phyloP scores from a whole-genome alignment of 92 coral and sea anemone species.

The Isaurus tuberculatus region DNA sequence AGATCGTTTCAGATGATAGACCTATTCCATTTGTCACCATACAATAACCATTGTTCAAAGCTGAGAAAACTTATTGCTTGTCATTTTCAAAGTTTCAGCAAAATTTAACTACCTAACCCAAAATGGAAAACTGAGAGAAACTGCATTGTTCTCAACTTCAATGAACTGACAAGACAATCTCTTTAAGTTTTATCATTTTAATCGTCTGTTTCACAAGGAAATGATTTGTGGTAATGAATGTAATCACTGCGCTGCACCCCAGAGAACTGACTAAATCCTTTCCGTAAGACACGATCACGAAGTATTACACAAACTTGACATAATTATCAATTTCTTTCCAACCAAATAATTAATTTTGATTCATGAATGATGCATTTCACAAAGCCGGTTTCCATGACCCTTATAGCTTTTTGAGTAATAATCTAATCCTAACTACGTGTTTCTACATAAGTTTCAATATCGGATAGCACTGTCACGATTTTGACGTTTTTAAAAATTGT shows the following conservation, averaged over 20 bases:
- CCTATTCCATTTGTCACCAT: background rate
- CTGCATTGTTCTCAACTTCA: background rate
- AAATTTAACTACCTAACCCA: background rate
- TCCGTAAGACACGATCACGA: background rate
- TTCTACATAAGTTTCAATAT: background rate
- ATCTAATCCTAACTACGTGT: slow-evolving; percentile 33
- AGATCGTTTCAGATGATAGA: background rate
- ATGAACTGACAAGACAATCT: background rate
- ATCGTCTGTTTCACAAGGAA: background rate
- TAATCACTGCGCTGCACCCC: background rate
- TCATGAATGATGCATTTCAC: background rate
- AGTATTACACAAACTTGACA: background rate
- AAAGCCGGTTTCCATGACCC: slow-evolving; percentile 24
- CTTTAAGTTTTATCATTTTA: background rate
- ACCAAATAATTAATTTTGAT: background rate
- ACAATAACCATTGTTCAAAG: slow-evolving; percentile 26
- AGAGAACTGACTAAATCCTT: background rate
- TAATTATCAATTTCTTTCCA: background rate
- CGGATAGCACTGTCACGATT: slow-evolving; percentile 43
- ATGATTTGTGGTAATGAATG: slow-evolving; percentile 5
- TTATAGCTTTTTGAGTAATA: background rate
- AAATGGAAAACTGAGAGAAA: background rate
- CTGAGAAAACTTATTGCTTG: slow-evolving; percentile 34
- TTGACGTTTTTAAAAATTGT: background rate
- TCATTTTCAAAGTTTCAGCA: background rate